These are phyloP conservation scores for Coleophora deauratella DNA, from an alignment of 2,888 invertebrate genomes.

Conservation along the genomic window DNA sequence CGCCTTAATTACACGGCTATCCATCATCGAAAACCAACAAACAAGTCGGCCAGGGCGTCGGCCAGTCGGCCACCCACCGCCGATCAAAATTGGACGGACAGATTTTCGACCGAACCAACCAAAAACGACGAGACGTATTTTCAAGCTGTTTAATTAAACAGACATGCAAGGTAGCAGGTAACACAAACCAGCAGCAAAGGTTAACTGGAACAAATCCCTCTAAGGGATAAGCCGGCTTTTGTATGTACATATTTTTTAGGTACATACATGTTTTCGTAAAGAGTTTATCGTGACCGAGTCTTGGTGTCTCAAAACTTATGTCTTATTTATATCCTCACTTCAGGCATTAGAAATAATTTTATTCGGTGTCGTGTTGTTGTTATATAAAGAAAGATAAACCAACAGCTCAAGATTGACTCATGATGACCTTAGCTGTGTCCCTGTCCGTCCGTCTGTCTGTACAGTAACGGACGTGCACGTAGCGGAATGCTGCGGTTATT, in stretches of 20 bases:
- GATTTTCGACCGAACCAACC: no score
- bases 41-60: conserved; percentile 36
- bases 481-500: conserved; percentile 9
- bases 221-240: no score
- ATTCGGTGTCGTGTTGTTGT: no score
- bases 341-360: no score
- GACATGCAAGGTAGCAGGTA: no score
- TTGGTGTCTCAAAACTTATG: no score
- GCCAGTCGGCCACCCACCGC: conserved; percentile 54
- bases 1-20: conserved; percentile 67
- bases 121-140: background rate
- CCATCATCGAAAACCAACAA: conserved; percentile 72
- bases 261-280: no score
- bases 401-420: background rate
- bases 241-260: no score
- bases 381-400: no score
- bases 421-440: background rate
- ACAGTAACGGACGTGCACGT: background rate
- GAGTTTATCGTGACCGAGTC: no score
- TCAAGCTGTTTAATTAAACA: background rate
- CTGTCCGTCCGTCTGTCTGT: background rate
- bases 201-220: no score
- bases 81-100: conserved; percentile 5
- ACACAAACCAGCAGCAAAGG: no score
- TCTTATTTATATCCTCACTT: background rate